Percentiles rank a stretch among this genome's conserved stretches.
phyloP scores from a whole-genome alignment of 2,888 invertebrate genomes.

The Nesidiocoris tenuis region DNA sequence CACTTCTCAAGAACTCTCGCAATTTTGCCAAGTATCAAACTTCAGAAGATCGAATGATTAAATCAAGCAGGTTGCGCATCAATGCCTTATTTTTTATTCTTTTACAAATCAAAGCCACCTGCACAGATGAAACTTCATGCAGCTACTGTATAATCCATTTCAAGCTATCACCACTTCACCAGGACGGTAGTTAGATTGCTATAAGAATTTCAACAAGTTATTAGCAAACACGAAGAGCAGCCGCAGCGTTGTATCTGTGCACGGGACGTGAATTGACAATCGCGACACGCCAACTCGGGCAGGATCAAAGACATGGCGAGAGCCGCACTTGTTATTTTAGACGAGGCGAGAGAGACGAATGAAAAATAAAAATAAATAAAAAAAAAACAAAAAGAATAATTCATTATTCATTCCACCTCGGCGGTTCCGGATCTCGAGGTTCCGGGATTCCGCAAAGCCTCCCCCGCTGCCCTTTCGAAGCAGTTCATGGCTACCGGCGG shows the following conservation, averaged over 20 bases:
- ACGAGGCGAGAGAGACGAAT: neutral
- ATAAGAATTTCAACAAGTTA: neutral
- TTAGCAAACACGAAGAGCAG: neutral
- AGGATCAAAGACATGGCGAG: constrained; percentile 18
- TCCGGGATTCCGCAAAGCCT: constrained; percentile 28
- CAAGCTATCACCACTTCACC: no score
- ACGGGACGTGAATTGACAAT: neutral
- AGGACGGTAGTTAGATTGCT: no score
- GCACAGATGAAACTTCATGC: no score
- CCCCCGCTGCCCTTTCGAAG: neutral
- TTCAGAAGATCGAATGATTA: no score
- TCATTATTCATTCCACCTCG: constrained; percentile 39
- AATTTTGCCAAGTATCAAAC: no score
- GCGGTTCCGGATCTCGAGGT: constrained; percentile 29
- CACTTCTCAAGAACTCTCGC: no score
- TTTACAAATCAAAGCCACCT: no score
- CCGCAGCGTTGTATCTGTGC: no score
- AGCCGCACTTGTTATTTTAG: constrained; percentile 22
- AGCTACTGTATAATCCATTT: no score
- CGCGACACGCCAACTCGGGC: neutral
- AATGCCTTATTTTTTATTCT: no score
- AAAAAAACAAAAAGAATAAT: constrained; percentile 19
- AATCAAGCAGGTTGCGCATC: no score
- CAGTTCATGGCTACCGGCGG: constrained; percentile 6
- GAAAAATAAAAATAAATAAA: neutral